phyloP scores from a whole-genome alignment of 2,888 invertebrate genomes.

The Dolichomitus sp. region DNA sequence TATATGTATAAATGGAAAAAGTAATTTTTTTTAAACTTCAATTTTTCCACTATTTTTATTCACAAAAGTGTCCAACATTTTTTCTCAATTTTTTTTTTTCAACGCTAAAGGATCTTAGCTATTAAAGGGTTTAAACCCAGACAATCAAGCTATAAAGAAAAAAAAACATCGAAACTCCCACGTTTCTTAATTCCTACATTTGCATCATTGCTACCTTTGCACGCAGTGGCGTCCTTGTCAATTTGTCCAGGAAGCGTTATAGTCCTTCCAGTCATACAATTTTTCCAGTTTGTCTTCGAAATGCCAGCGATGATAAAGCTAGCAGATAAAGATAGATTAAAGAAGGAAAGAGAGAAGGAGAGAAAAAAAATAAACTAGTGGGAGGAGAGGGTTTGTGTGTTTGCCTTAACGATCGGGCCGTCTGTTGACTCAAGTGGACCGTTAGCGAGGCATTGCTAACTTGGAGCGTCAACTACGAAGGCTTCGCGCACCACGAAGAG shows the following conservation, averaged over 20 bases:
- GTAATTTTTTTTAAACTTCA: no score
- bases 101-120: no score
- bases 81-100: no score
- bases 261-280: conserved; percentile 40
- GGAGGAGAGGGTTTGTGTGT: conserved; percentile 70
- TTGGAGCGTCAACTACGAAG: conserved; percentile 69
- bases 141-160: neutral
- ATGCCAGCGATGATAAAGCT: conserved; percentile 67
- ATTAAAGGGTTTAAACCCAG: no score
- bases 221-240: conserved; percentile 39
- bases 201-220: conserved; percentile 37
- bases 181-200: neutral
- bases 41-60: no score
- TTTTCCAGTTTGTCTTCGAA: conserved; percentile 37
- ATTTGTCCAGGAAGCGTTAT: neutral
- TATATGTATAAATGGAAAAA: no score
- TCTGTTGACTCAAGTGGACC: conserved; percentile 80
- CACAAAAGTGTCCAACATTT: no score
- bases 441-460: conserved; percentile 79
- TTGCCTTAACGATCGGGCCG: conserved; percentile 78
- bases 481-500: conserved; percentile 55
- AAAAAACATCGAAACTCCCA: neutral
- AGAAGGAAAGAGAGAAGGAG: conserved; percentile 14
- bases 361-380: conserved; percentile 26
- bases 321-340: conserved; percentile 65